Conservation (phyloP, 1,140 invertebrate genomes). For the Nasonia vitripennis region DNA sequence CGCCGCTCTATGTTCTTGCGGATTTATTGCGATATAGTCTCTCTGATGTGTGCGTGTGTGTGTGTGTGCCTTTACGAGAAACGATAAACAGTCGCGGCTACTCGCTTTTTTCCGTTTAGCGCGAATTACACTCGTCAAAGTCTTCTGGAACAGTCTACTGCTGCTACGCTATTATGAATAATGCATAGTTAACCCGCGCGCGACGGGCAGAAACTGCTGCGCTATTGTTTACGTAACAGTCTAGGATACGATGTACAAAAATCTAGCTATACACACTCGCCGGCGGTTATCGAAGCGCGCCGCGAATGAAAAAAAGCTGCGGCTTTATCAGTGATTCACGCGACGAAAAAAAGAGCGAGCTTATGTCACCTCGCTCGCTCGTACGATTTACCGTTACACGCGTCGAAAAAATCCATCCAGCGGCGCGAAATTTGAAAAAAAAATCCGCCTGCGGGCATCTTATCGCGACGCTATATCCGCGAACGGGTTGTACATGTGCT, state of each 20-base stretch:
- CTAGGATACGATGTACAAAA: background rate
- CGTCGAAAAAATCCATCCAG: background rate
- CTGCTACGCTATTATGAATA: too few species aligned
- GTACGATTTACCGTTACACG: background rate
- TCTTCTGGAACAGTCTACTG: too few species aligned
- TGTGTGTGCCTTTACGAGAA: background rate
- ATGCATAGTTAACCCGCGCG: too few species aligned
- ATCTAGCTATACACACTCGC: background rate
- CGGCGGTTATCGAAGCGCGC: background rate
- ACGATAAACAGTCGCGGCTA: background rate
- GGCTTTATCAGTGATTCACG: background rate
- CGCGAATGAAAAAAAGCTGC: background rate
- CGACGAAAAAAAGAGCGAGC: background rate
- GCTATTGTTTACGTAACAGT: background rate
- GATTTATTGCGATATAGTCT: constrained; percentile 12
- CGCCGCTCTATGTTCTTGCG: background rate
- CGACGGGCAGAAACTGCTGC: too few species aligned
- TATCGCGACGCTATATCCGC: background rate
- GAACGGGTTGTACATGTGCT: background rate
- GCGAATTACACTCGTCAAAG: too few species aligned
- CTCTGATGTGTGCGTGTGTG: background rate
- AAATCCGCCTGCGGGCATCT: background rate
- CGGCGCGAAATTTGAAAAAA: background rate
- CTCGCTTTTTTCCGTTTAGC: too few species aligned
- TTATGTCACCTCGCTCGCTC: background rate